Percentiles rank a stretch among this genome's conserved stretches.
Conservation (phyloP, 37 sponge, comb jelly and placozoan genomes). For the Agelas oroides region DNA sequence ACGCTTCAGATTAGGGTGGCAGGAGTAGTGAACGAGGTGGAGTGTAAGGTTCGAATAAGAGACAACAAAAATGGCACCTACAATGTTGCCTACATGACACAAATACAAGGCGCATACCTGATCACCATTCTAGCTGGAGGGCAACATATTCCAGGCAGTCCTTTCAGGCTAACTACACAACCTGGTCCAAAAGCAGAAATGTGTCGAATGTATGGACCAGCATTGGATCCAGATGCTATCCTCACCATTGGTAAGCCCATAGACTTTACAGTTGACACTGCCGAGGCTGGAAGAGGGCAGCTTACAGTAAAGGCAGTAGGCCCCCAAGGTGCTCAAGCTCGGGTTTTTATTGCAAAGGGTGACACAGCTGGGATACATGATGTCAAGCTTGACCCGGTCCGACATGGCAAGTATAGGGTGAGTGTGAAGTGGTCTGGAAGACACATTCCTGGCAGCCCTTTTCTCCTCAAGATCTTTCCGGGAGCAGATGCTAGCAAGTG, state of each 20-base stretch:
- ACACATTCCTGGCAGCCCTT: slow-evolving; percentile 77
- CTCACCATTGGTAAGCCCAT: slow-evolving; percentile 84
- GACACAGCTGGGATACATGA: slow-evolving; percentile 53
- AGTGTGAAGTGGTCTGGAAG: slow-evolving; percentile 69
- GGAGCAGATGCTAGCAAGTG: slow-evolving; percentile 84
- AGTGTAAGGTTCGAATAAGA: slow-evolving; percentile 59
- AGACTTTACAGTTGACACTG: slow-evolving; percentile 81
- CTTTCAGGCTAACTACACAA: slow-evolving; percentile 66
- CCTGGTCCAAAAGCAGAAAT: slow-evolving; percentile 62
- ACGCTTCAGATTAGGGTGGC: slow-evolving; percentile 48
- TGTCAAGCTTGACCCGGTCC: slow-evolving; percentile 60
- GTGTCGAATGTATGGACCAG: slow-evolving; percentile 65
- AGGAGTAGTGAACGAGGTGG: slow-evolving; percentile 48
- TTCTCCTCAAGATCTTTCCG: slow-evolving; percentile 70
- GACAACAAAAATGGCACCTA: slow-evolving; percentile 86
- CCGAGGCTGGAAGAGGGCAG: slow-evolving; percentile 77
- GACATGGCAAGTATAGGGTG: slow-evolving; percentile 77
- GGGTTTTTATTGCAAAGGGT: slow-evolving; percentile 63
- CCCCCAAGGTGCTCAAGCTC: slow-evolving; percentile 63
- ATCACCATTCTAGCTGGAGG: slow-evolving; percentile 48
- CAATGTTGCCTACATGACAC: slow-evolving; percentile 74
- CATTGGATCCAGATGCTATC: slow-evolving; percentile 41
- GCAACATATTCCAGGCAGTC: slow-evolving; percentile 79
- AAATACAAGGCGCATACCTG: slow-evolving; percentile 67
- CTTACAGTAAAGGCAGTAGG: slow-evolving; percentile 71